Percentiles rank a stretch among this genome's conserved stretches.
phyloP scores from a whole-genome alignment of 2,113 vertebrate genomes.

The Sorex fumeus region DNA sequence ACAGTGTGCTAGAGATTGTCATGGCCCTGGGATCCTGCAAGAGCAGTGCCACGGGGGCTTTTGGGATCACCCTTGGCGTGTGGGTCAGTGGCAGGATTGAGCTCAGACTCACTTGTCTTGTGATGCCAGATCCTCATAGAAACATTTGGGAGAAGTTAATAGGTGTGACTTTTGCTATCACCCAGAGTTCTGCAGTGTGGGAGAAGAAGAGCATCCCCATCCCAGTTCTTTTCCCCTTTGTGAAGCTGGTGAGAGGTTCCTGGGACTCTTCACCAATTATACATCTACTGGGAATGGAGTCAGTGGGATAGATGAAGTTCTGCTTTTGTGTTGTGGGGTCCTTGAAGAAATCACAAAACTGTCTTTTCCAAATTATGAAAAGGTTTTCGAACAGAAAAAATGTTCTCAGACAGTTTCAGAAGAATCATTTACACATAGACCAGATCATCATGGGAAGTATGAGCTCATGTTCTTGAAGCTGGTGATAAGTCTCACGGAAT shows the following conservation, averaged over 20 bases:
- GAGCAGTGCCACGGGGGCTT: no score
- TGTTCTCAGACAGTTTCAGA: slow-evolving; percentile 65
- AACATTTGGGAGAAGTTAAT: background rate
- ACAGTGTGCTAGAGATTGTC: no score
- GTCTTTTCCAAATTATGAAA: slow-evolving; percentile 51
- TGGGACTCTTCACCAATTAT: background rate
- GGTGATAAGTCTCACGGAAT: slow-evolving; percentile 33
- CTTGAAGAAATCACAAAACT: slow-evolving; percentile 28
- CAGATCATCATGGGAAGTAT: slow-evolving; percentile 54
- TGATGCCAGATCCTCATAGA: no score
- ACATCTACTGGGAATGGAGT: background rate
- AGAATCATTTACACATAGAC: slow-evolving; percentile 36
- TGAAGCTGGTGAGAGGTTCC: background rate
- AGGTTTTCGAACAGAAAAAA: background rate
- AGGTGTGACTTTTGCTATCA: background rate
- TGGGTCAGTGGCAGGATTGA: no score
- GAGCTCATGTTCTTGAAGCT: slow-evolving; percentile 48
- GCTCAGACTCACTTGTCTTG: no score
- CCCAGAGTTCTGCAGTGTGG: background rate
- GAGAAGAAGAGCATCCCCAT: background rate
- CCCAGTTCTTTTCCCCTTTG: background rate
- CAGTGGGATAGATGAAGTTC: background rate
- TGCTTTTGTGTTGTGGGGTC: slow-evolving; percentile 25
- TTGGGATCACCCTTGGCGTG: no score
- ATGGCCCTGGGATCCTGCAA: no score